These are phyloP conservation scores for Notolabrus celidotus DNA, from an alignment of 2,797 vertebrate species.

Conservation along the genomic window DNA sequence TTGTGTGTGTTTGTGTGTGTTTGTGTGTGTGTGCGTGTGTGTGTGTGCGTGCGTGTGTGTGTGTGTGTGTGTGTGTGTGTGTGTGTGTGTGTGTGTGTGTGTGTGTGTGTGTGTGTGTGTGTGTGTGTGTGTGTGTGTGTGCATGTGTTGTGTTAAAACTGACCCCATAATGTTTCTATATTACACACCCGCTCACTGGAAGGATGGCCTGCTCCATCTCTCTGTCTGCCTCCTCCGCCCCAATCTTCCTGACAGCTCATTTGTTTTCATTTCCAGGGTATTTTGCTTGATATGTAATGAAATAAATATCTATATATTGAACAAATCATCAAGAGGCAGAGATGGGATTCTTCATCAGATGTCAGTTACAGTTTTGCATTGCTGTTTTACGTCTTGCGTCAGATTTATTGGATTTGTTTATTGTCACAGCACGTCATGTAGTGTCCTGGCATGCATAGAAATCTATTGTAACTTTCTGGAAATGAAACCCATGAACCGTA, in stretches of 20 bases:
- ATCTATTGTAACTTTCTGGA: constrained; percentile 36
- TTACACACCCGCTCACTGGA: background rate
- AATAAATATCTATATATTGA: constrained; percentile 83
- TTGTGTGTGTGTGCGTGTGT: background rate
- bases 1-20: too few species aligned
- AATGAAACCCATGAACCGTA: constrained; percentile 57
- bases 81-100: background rate
- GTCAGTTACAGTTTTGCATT: constrained; percentile 66
- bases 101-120: background rate
- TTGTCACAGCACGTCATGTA: constrained; percentile 65
- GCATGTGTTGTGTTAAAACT: constrained; percentile 6
- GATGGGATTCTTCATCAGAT: constrained; percentile 64
- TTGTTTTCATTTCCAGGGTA: constrained; percentile 83
- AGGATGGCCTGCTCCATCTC: constrained; percentile 32
- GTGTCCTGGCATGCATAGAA: constrained; percentile 36
- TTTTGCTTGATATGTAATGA: constrained; percentile 80
- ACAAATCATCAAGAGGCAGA: constrained; percentile 65
- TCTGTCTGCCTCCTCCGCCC: constrained; percentile 43
- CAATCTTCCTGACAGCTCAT: constrained; percentile 77
- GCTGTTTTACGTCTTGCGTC: constrained; percentile 56
- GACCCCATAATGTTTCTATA: constrained; percentile 1
- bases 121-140: too few species aligned
- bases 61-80: background rate
- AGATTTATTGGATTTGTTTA: constrained; percentile 68
- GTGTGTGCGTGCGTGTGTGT: background rate